phyloP scores from a whole-genome alignment of 2,797 vertebrate species.

The Hypotaenidia philippensis region DNA sequence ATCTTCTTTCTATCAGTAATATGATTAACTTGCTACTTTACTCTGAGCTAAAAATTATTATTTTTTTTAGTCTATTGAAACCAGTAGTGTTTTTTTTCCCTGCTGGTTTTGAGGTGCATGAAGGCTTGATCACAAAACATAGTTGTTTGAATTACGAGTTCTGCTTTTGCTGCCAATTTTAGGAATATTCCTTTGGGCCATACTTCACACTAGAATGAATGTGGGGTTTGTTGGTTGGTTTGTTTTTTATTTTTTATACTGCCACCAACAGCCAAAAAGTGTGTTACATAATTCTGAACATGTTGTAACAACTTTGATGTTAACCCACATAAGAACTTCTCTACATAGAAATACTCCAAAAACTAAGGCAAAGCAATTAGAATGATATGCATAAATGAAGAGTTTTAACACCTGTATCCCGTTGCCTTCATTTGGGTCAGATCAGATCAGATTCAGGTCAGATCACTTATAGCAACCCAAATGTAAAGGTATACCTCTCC shows the following conservation, averaged over 20 bases:
- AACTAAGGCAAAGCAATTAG: neutral
- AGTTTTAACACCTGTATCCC: neutral
- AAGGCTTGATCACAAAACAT: neutral
- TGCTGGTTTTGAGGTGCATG: neutral
- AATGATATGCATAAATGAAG: neutral
- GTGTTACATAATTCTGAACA: neutral
- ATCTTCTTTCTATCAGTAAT: neutral
- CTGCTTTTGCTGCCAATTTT: neutral
- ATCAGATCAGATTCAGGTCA: neutral
- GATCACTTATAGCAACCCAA: neutral
- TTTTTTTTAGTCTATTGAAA: neutral
- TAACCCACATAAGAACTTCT: neutral
- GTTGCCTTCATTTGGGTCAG: neutral
- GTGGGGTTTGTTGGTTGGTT: too few species aligned
- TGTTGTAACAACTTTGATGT: neutral
- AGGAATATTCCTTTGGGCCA: neutral
- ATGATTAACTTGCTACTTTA: neutral
- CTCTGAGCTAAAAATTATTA: neutral
- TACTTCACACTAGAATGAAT: neutral
- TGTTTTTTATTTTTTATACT: neutral
- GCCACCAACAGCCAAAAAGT: neutral
- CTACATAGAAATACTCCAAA: neutral
- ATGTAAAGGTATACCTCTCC: neutral
- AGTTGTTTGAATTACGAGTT: neutral
- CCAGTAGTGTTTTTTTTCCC: neutral